Percentiles rank a stretch among this genome's conserved stretches.
Conservation (phyloP, 2,888 invertebrate species). For the Orchesella flavescens region DNA sequence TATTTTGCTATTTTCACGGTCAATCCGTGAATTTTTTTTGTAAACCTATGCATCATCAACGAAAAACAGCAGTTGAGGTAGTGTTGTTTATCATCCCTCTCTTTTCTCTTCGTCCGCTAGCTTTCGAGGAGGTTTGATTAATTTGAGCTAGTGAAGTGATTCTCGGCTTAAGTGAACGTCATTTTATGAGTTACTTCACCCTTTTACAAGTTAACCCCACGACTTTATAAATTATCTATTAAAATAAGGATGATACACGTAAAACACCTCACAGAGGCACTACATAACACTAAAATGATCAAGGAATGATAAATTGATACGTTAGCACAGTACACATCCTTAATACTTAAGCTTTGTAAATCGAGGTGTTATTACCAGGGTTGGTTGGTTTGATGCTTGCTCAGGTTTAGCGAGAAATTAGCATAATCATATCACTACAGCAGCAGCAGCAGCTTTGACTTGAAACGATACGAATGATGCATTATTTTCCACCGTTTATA, state of each 20-base stretch:
- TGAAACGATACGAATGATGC: not conserved
- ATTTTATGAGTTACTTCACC: slow-evolving; percentile 13
- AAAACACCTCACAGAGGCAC: not conserved
- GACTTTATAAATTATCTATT: slow-evolving; percentile 20
- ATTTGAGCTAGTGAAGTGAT: not conserved
- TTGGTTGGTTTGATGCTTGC: too few relatives aligned
- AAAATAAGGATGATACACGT: not conserved
- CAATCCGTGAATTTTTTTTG: too few relatives aligned
- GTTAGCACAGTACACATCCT: not conserved
- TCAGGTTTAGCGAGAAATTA: too few relatives aligned
- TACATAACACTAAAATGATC: not conserved
- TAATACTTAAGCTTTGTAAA: too few relatives aligned
- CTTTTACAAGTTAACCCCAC: not conserved
- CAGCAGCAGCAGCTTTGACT: too few relatives aligned
- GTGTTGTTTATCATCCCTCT: not conserved
- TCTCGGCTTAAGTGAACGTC: not conserved
- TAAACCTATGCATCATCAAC: not conserved
- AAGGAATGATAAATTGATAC: slow-evolving; percentile 13
- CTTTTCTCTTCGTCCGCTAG: not conserved
- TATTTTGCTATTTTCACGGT: too few relatives aligned
- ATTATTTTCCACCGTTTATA: not conserved
- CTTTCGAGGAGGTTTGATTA: slow-evolving; percentile 4
- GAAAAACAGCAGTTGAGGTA: not conserved
- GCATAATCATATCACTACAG: too few relatives aligned
- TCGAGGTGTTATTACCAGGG: too few relatives aligned